These are phyloP conservation scores for Marasmarcha lunaedactyla DNA, from an alignment of 2,888 invertebrate species.

Conservation along the genomic window DNA sequence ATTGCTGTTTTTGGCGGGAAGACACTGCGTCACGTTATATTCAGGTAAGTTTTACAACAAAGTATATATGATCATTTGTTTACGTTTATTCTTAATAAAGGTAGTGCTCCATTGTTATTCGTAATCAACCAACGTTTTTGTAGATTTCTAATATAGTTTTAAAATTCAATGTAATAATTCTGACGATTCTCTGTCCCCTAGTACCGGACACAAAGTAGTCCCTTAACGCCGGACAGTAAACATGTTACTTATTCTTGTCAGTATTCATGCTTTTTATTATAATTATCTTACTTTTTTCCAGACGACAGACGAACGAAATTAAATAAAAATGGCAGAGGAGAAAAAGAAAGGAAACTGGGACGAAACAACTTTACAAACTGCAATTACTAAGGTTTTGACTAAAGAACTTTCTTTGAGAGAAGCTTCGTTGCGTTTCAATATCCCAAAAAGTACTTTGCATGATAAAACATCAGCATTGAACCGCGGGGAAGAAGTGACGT, in stretches of 20 bases:
- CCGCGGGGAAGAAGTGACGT: slow-evolving; percentile 13
- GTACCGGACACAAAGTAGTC: slow-evolving; percentile 1
- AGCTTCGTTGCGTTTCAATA: slow-evolving; percentile 13
- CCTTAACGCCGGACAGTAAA: slow-evolving; percentile 6
- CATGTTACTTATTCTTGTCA: slow-evolving; percentile 12
- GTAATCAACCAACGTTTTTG: slow-evolving; percentile 8
- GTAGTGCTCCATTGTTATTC: slow-evolving; percentile 10
- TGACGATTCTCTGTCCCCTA: slow-evolving; percentile 1
- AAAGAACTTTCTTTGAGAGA: slow-evolving; percentile 11
- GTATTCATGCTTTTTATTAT: neutral
- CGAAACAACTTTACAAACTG: slow-evolving; percentile 13
- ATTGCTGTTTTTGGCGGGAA: slow-evolving; percentile 12
- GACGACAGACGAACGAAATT: neutral
- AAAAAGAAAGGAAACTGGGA: slow-evolving; percentile 15
- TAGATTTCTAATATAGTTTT: slow-evolving; percentile 9
- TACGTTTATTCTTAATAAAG: slow-evolving; percentile 7
- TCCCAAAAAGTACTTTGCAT: slow-evolving; percentile 16
- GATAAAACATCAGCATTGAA: slow-evolving; percentile 13
- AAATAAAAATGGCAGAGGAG: slow-evolving; percentile 5
- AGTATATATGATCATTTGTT: slow-evolving; percentile 9
- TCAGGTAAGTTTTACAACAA: slow-evolving; percentile 10
- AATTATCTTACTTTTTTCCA: no score
- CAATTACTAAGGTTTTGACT: slow-evolving; percentile 12
- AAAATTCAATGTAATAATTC: slow-evolving; percentile 8
- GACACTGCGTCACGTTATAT: slow-evolving; percentile 12